Evolutionary conservation across 2,888 invertebrate species (phyloP).

Genomic region (Baccha elongata): DNA sequence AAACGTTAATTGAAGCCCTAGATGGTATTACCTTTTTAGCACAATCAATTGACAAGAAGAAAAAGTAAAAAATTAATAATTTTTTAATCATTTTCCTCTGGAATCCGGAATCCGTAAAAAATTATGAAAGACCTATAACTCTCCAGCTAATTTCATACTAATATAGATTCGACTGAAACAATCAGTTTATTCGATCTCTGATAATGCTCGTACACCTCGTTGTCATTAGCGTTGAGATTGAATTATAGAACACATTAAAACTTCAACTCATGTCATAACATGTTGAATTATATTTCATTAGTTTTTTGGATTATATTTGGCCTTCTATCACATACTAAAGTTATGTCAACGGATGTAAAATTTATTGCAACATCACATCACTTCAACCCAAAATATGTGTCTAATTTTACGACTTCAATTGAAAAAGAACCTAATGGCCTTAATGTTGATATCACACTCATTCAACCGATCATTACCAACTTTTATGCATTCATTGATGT

Average conservation of each 20-base stretch:
- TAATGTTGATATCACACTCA: conserved; percentile 47
- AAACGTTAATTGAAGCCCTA: neutral
- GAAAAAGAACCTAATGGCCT: conserved; percentile 25
- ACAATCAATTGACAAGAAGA: neutral
- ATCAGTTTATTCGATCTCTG: neutral
- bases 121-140: no score
- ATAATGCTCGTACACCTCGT: neutral
- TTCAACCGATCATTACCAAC: conserved; percentile 28
- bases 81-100: conserved; percentile 3
- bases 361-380: conserved; percentile 28
- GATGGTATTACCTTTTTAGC: neutral
- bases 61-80: conserved; percentile 3
- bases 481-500: conserved; percentile 45
- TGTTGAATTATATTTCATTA: neutral
- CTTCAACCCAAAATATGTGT: conserved; percentile 50
- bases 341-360: conserved; percentile 4
- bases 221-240: neutral
- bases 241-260: neutral
- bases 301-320: neutral
- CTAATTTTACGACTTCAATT: conserved; percentile 35
- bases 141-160: neutral
- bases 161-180: neutral
- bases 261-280: neutral
- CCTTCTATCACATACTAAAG: neutral
- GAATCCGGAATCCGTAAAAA: neutral